Conservation (phyloP, 2,797 vertebrate species). For the Darevskia mixta region DNA sequence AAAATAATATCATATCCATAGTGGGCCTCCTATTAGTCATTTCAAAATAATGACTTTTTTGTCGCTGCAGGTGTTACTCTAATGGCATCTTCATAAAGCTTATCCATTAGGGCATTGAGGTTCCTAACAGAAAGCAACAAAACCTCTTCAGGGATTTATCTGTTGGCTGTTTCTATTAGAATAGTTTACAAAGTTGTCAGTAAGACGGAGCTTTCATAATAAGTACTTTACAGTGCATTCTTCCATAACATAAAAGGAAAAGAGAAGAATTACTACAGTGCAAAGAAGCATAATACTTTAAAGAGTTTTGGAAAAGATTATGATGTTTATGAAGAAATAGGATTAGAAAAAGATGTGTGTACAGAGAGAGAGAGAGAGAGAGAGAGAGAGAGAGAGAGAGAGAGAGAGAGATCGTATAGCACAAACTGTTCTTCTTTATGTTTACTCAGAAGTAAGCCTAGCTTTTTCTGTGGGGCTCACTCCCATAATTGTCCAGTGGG, state of each 20-base stretch:
- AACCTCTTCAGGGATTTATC: neutral
- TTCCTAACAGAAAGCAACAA: neutral
- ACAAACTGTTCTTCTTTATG: neutral
- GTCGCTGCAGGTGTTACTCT: neutral
- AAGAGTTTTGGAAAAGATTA: neutral
- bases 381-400: neutral
- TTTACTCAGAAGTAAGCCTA: neutral
- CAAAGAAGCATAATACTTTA: neutral
- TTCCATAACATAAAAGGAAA: neutral
- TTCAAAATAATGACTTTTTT: slow-evolving; percentile 20
- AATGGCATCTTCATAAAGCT: neutral
- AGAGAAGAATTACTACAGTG: neutral
- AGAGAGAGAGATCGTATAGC: neutral
- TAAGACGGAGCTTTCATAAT: neutral
- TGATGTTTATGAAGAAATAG: neutral
- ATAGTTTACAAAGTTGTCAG: neutral
- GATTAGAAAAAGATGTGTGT: neutral
- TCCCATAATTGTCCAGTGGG: neutral
- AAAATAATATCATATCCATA: slow-evolving; percentile 9
- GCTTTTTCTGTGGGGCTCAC: neutral
- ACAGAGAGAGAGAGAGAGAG: neutral
- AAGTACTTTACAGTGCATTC: neutral
- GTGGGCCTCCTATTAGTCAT: slow-evolving; percentile 6
- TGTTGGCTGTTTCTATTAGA: neutral
- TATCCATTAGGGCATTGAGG: accelerated